Conservation (phyloP, 2,113 vertebrate genomes). For the Dolichotis patagonum region DNA sequence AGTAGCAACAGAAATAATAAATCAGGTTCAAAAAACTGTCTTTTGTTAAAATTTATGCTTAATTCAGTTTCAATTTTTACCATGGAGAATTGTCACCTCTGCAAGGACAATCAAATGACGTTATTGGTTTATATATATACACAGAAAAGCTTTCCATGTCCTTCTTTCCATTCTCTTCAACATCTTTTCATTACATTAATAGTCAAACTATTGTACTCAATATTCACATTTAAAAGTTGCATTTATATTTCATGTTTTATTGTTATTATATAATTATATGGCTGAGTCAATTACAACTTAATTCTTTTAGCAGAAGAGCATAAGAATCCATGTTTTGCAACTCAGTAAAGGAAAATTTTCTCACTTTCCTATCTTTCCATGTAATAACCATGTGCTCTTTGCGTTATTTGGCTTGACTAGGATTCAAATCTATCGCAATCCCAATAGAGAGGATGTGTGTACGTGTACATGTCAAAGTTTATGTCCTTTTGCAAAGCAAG, state of each 20-base stretch:
- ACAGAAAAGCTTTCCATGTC: not conserved
- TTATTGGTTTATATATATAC: not conserved
- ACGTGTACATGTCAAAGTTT: not conserved
- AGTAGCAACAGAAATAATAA: not conserved
- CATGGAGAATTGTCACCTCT: not conserved
- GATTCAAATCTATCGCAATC: not conserved
- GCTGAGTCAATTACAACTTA: not conserved
- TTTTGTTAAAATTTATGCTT: not conserved
- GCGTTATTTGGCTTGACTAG: not conserved
- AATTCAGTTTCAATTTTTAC: not conserved
- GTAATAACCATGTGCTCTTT: not conserved
- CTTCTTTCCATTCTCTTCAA: not conserved
- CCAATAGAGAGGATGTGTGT: not conserved
- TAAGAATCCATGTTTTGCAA: not conserved
- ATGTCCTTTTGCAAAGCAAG: not conserved
- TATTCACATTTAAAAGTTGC: not conserved
- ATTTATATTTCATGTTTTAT: not conserved
- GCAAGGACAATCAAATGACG: not conserved
- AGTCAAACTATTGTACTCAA: not conserved
- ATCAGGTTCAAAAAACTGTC: not conserved
- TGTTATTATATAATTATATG: not conserved
- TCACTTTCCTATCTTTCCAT: not conserved
- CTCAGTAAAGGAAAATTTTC: not conserved
- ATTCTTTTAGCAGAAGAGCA: not conserved
- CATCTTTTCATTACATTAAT: slow-evolving; percentile 1